Conservation (phyloP, 2,113 vertebrate species). For the Trichechus manatus region DNA sequence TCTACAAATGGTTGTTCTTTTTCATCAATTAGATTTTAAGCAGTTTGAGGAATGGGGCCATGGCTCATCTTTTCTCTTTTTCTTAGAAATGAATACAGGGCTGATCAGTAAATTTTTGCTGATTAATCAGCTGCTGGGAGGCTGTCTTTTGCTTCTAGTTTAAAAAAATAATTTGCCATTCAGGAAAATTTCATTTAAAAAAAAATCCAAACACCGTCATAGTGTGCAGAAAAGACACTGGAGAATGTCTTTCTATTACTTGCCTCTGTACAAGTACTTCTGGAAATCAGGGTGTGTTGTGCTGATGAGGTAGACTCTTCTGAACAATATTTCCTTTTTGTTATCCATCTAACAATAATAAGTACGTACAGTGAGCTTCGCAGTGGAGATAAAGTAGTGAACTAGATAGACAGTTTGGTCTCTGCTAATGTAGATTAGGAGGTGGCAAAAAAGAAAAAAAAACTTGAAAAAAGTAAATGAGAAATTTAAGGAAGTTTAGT, state of each 20-base stretch:
- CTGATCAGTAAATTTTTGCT: background rate
- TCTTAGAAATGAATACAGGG: background rate
- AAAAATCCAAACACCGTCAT: background rate
- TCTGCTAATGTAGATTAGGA: constrained; percentile 33
- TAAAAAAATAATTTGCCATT: constrained; percentile 2
- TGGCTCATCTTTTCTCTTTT: background rate
- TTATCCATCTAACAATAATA: background rate
- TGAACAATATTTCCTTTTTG: constrained; percentile 20
- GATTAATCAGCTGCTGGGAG: background rate
- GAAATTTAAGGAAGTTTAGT: background rate
- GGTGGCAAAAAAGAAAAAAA: background rate
- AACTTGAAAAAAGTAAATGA: background rate
- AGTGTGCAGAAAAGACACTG: background rate
- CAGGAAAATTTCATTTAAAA: background rate
- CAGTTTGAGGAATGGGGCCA: background rate
- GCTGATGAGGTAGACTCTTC: background rate
- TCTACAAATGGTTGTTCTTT: background rate
- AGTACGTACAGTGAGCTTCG: constrained; percentile 11
- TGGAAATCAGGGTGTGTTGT: background rate
- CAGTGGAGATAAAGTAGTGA: background rate
- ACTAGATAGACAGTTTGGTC: background rate
- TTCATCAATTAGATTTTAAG: background rate
- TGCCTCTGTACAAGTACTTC: background rate
- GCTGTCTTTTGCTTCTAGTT: background rate
- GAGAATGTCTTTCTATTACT: background rate